Percentiles rank a stretch among this genome's conserved stretches.
Evolutionary conservation across 2,113 vertebrate species (phyloP).

Genomic region (Oreochromis tanganicae): DNA sequence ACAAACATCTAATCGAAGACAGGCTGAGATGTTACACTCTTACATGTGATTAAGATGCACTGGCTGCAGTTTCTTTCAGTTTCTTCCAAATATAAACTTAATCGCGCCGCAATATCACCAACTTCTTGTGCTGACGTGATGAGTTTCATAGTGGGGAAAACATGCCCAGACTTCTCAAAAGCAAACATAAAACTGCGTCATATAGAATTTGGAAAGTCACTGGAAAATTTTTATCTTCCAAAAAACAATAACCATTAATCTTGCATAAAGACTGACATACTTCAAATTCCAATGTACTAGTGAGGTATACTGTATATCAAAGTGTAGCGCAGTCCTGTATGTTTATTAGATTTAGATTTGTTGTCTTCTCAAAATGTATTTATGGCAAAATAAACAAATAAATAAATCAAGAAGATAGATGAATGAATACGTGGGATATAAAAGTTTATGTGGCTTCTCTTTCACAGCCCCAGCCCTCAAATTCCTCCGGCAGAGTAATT

Average conservation of each 20-base stretch:
- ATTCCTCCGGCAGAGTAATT: conserved; percentile 1
- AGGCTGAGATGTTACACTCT: neutral
- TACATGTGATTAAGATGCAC: neutral
- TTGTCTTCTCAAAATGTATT: neutral
- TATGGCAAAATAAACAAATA: neutral
- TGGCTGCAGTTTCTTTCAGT: neutral
- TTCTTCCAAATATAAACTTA: neutral
- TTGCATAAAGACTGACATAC: neutral
- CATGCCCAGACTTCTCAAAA: neutral
- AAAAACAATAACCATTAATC: neutral
- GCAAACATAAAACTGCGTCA: conserved; percentile 6
- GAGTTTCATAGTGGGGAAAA: neutral
- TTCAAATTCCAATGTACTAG: neutral
- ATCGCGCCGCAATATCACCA: neutral
- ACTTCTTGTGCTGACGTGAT: neutral
- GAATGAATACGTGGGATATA: neutral
- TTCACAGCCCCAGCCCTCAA: neutral
- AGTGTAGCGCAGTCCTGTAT: accelerated
- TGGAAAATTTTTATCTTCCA: neutral
- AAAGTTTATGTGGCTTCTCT: neutral
- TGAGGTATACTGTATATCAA: neutral
- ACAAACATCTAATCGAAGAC: neutral
- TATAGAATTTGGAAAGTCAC: neutral
- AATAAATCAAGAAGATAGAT: neutral
- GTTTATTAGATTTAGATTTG: neutral